phyloP scores from a whole-genome alignment of 1,140 invertebrate species.

The Anastatus disparis region DNA sequence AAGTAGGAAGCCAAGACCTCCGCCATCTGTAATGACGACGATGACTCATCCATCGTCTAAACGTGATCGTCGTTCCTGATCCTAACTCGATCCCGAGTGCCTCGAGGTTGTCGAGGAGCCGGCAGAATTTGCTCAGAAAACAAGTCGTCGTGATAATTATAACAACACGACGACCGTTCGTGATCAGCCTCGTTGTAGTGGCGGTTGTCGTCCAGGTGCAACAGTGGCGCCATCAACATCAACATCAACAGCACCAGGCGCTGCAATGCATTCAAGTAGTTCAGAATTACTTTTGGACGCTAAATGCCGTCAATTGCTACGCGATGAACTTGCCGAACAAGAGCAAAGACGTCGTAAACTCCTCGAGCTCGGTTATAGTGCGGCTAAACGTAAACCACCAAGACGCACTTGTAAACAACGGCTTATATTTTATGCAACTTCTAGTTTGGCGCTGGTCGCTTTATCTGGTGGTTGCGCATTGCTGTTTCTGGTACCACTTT shows the following conservation, averaged over 20 bases:
- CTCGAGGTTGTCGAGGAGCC: not conserved
- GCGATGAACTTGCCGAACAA: conserved; percentile 68
- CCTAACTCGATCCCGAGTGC: conserved; percentile 37
- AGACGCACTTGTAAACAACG: conserved; percentile 79
- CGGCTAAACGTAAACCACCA: conserved; percentile 64
- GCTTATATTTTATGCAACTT: conserved; percentile 82
- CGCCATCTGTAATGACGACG: not conserved
- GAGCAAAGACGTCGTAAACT: conserved; percentile 78
- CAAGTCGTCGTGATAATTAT: not conserved
- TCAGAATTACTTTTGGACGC: conserved; percentile 29
- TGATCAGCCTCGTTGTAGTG: not conserved
- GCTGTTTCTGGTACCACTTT: conserved; percentile 87
- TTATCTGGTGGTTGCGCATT: conserved; percentile 84
- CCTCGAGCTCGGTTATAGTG: conserved; percentile 73
- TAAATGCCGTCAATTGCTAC: conserved; percentile 25
- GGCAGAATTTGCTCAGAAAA: not conserved
- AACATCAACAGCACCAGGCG: conserved; percentile 8
- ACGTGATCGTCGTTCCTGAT: conserved; percentile 18
- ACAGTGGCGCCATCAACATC: conserved; percentile 17
- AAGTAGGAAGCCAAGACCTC: not conserved
- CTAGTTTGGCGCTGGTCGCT: conserved; percentile 79
- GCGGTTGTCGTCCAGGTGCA: not conserved
- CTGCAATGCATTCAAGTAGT: conserved; percentile 21
- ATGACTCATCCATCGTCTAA: not conserved
- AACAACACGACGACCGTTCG: not conserved